These are phyloP conservation scores for Brachionus rotundiformis DNA, from an alignment of 1,140 invertebrate genomes.

Conservation along the genomic window DNA sequence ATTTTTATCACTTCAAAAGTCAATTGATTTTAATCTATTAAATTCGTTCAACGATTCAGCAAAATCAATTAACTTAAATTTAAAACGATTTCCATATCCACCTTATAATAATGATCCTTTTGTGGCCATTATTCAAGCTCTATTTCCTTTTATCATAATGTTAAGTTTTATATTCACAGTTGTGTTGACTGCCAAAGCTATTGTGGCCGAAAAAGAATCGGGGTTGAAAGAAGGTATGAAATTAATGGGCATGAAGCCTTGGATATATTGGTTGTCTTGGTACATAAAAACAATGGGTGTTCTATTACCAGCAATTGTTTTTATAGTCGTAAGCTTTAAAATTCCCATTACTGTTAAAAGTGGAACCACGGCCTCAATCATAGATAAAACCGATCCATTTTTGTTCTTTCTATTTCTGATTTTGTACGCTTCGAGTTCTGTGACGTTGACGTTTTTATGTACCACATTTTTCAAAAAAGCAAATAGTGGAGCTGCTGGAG, in stretches of 20 bases:
- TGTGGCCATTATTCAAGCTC: constrained; percentile 66
- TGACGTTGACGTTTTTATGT: constrained; percentile 48
- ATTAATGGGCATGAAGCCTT: constrained; percentile 80
- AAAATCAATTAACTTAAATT: constrained; percentile 55
- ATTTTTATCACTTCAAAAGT: constrained; percentile 72
- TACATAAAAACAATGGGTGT: constrained; percentile 76
- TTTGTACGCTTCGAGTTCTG: constrained; percentile 29
- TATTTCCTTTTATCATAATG: constrained; percentile 67
- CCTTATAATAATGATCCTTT: constrained; percentile 60
- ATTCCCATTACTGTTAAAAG: constrained; percentile 53
- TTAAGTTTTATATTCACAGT: constrained; percentile 70
- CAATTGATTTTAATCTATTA: constrained; percentile 69
- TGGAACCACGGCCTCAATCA: constrained; percentile 59
- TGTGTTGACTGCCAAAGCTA: constrained; percentile 59
- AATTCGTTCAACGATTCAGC: constrained; percentile 54
- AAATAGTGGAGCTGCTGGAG: constrained; percentile 59
- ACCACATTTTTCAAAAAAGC: constrained; percentile 67
- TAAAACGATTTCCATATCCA: constrained; percentile 67
- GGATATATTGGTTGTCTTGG: constrained; percentile 81
- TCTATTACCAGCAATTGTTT: constrained; percentile 68
- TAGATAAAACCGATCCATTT: constrained; percentile 67
- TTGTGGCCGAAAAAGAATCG: constrained; percentile 62
- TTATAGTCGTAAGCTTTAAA: constrained; percentile 66
- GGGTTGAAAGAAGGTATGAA: constrained; percentile 72
- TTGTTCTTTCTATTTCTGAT: constrained; percentile 60